phyloP scores from a whole-genome alignment of 2,888 invertebrate species.

The Hirtodrosophila trivittata region DNA sequence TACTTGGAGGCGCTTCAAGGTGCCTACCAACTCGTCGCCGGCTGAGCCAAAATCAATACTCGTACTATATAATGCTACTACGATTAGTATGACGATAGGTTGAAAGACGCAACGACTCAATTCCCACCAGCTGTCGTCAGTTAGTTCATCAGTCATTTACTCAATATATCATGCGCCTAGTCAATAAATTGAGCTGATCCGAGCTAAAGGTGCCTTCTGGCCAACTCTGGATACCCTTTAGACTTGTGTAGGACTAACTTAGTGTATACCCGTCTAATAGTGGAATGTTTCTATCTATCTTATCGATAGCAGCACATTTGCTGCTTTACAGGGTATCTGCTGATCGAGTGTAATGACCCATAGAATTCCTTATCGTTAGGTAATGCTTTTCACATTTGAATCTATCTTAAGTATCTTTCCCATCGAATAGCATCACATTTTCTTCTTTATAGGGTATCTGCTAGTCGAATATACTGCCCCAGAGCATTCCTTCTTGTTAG shows the following conservation, averaged over 20 bases:
- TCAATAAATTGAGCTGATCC: conserved; percentile 73
- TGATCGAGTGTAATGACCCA: neutral
- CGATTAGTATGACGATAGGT: too few species aligned
- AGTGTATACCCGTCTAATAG: too few species aligned
- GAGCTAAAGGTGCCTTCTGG: too few species aligned
- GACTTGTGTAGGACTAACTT: too few species aligned
- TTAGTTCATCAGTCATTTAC: conserved; percentile 69
- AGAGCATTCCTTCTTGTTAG: conserved; percentile 19
- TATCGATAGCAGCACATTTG: too few species aligned
- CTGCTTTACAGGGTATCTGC: neutral
- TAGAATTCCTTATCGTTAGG: conserved; percentile 23
- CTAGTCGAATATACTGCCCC: neutral
- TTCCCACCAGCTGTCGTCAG: conserved; percentile 69
- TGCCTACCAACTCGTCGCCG: conserved; percentile 36
- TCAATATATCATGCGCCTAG: conserved; percentile 68
- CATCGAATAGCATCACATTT: too few species aligned
- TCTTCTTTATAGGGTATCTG: neutral
- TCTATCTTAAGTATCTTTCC: too few species aligned
- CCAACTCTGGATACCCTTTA: too few species aligned
- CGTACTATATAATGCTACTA: conserved; percentile 8
- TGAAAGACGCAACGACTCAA: conserved; percentile 46
- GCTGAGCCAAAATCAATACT: conserved; percentile 61
- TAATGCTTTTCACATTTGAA: too few species aligned
- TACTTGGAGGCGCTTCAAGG: conserved; percentile 71
- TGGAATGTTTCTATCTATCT: too few species aligned